Base-by-base conservation (phyloP, 1,140 invertebrate genomes). In the Brachionus manjavacas region DNA sequence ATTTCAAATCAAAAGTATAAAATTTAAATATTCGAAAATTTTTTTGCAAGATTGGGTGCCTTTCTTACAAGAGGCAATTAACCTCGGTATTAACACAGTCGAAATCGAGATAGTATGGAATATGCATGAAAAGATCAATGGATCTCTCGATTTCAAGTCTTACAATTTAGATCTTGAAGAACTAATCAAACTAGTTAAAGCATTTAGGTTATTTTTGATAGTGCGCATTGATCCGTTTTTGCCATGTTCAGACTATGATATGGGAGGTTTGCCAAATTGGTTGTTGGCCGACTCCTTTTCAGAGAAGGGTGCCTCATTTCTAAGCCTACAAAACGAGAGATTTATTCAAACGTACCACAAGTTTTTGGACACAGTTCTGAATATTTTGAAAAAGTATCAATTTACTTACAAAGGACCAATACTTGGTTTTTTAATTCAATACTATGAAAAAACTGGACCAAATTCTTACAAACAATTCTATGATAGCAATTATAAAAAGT, bases 31-130 rank as follows among this genome's bases (percentile, higher is more conserved):
- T 81, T 64, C 79, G 1, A 60, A 46, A 23, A 35, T 81, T 23
- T 64, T 81, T 25, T 41, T 64, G 12, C 16, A 60, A 35, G 52
- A 81, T 14, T 81, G 79, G 79, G 35, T 64, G 23, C 23, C 23
- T 4, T n/a, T 64, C 16, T 64, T 81, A 12, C 35, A 68, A 60
- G 20, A 64, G n/a, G 25, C 52, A 12, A 16, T 41, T 9, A 28
- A 81, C 11, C 25, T 81, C 2, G 81, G 81, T 52, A n/a, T 52
- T 6, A 83, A 83, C 20, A 83, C 81, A 25, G 49, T 83, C 16
- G 81, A 83, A 83, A 68, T 68, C 4, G 60, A 83, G 9, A 83
- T 83, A 8, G 60, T 60, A 16, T 83, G 81, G 81, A 70, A 68
- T 52, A n/a, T 83, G 4, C 64, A 70, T 20, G 68, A 83, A 49